Conservation (phyloP, 2,797 vertebrate genomes). For the Enteromius argenteus region DNA sequence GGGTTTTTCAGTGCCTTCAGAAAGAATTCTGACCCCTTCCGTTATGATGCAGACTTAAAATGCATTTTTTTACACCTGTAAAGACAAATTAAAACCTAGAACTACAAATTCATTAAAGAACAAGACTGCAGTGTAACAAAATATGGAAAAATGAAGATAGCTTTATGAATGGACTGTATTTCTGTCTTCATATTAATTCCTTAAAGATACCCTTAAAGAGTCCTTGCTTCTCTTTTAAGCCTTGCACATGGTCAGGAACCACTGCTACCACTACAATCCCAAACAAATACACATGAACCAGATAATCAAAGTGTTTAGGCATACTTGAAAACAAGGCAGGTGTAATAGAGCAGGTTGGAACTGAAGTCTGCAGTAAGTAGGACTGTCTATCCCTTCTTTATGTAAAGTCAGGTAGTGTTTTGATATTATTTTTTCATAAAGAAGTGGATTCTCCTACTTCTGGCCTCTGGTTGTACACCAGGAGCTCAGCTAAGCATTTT, state of each 20-base stretch:
- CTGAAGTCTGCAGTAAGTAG: too few relatives aligned
- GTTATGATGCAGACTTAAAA: not conserved
- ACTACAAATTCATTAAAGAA: not conserved
- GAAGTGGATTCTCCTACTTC: constrained; percentile 26
- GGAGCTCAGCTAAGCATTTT: not conserved
- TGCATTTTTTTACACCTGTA: not conserved
- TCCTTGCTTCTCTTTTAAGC: too few relatives aligned
- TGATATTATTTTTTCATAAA: constrained; percentile 27
- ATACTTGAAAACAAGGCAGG: not conserved
- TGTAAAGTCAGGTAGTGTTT: not conserved
- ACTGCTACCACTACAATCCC: too few relatives aligned
- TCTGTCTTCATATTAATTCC: not conserved
- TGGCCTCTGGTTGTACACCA: constrained; percentile 9
- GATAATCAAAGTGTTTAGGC: not conserved
- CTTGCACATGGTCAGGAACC: too few relatives aligned
- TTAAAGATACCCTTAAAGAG: too few relatives aligned
- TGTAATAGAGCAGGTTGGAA: not conserved
- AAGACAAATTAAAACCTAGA: not conserved
- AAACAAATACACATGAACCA: not conserved
- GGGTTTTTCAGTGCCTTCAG: not conserved
- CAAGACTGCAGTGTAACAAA: not conserved
- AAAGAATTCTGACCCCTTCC: not conserved
- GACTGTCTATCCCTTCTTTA: too few relatives aligned
- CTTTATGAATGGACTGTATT: not conserved
- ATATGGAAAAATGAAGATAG: not conserved